Conservation (phyloP, 2,113 vertebrate species). For the Ranitomeya variabilis region DNA sequence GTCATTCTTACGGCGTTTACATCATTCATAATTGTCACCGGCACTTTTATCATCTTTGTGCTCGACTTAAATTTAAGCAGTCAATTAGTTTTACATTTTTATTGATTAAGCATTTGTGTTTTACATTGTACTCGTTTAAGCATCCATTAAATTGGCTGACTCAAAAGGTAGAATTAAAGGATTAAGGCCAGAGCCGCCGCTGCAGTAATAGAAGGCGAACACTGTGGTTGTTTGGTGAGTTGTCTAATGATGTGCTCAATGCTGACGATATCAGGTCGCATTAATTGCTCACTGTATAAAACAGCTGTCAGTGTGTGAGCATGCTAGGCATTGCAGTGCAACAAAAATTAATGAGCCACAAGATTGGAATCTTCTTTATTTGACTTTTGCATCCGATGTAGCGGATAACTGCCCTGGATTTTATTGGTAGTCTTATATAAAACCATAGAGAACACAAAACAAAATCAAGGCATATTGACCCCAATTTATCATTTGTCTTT, state of each 20-base stretch:
- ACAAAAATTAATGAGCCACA: too few relatives aligned
- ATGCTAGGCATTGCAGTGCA: not conserved
- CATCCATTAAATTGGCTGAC: slow-evolving; percentile 55
- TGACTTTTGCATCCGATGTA: not conserved
- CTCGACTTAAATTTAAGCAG: slow-evolving; percentile 57
- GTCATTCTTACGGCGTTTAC: slow-evolving; percentile 30
- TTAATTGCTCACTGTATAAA: not conserved
- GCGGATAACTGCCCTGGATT: not conserved
- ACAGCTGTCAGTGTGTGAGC: not conserved
- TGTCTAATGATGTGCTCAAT: not conserved
- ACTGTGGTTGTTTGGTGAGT: slow-evolving; percentile 2
- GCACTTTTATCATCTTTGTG: slow-evolving; percentile 53
- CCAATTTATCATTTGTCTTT: too few relatives aligned
- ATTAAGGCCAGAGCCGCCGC: slow-evolving; percentile 16
- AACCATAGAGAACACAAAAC: not conserved
- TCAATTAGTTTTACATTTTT: slow-evolving; percentile 59
- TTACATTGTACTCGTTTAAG: slow-evolving; percentile 57
- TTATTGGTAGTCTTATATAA: not conserved
- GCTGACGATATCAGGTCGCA: not conserved
- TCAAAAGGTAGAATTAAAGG: slow-evolving; percentile 44
- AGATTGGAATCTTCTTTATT: not conserved
- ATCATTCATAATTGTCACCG: slow-evolving; percentile 55
- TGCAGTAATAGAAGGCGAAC: slow-evolving; percentile 6
- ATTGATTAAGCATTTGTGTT: slow-evolving; percentile 58
- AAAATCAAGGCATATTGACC: too few relatives aligned